Conservation (phyloP, 2,113 vertebrate genomes). For the Aptenodytes patagonicus region DNA sequence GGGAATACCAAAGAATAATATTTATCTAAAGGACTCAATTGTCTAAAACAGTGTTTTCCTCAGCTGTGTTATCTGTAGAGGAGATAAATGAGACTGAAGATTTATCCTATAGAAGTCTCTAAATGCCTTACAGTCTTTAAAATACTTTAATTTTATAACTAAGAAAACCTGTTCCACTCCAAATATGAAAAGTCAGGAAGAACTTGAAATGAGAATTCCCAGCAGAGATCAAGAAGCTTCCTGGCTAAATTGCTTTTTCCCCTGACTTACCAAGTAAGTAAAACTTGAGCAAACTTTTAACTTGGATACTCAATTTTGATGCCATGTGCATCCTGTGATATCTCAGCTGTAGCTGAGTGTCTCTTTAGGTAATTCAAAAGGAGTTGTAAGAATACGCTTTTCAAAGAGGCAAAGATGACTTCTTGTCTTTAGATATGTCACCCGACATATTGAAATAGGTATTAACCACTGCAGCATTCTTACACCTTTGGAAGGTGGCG, state of each 20-base stretch:
- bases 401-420: not conserved
- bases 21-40: not conserved
- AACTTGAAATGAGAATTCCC: not conserved
- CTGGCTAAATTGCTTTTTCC: not conserved
- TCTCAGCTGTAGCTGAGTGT: not conserved
- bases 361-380: not conserved
- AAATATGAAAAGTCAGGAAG: not conserved
- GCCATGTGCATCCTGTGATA: not conserved
- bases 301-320: not conserved
- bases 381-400: not conserved
- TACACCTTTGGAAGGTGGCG: not conserved
- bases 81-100: not conserved
- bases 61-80: not conserved
- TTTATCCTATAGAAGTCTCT: not conserved
- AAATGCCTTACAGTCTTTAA: not conserved
- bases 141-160: not conserved
- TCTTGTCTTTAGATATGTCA: not conserved
- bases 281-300: not conserved
- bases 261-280: not conserved
- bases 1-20: not conserved
- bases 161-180: not conserved
- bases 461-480: not conserved
- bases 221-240: not conserved
- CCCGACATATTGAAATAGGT: fast-evolving
- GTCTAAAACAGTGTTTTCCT: not conserved